Evolutionary conservation across 2,797 vertebrate species (phyloP).

Genomic region (Gymnocypris eckloni): DNA sequence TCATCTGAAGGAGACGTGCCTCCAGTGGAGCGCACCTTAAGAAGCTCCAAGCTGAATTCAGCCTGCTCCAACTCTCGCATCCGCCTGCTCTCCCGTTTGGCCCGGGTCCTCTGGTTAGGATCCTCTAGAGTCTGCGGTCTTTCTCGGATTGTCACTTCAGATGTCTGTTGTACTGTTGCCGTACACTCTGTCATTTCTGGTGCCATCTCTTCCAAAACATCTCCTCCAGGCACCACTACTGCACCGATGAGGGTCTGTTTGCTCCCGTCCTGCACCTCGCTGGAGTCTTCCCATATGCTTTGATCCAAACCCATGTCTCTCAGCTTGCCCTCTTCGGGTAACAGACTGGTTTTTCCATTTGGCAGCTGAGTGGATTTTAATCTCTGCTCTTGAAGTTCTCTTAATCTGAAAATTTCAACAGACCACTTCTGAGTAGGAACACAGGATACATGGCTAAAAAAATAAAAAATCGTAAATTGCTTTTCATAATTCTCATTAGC

Average conservation of each 20-base stretch:
- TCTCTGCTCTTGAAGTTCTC: constrained; percentile 71
- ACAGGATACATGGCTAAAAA: not conserved
- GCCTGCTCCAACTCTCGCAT: constrained; percentile 98
- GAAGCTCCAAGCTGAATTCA: constrained; percentile 94
- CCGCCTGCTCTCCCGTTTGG: constrained; percentile 94
- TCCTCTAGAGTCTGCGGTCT: constrained; percentile 70
- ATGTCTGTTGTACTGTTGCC: not conserved
- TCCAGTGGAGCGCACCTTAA: constrained; percentile 90
- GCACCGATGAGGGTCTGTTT: constrained; percentile 69
- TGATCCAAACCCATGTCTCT: constrained; percentile 84
- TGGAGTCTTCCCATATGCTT: constrained; percentile 88
- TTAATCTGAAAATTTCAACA: constrained; percentile 77
- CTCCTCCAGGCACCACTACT: not conserved
- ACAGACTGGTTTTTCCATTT: constrained; percentile 72
- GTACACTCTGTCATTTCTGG: not conserved
- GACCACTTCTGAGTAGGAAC: not conserved
- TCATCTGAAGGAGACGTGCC: constrained; percentile 90
- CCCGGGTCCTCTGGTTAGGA: constrained; percentile 86
- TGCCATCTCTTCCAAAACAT: constrained; percentile 45
- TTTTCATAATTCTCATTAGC: not conserved
- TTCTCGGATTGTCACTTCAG: constrained; percentile 52
- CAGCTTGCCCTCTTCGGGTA: constrained; percentile 67
- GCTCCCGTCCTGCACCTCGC: constrained; percentile 78
- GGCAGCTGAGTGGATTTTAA: constrained; percentile 68
- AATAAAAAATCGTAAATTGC: not conserved